Evolutionary conservation across 2,797 vertebrate species (phyloP).

Genomic region (Enoplosus armatus): DNA sequence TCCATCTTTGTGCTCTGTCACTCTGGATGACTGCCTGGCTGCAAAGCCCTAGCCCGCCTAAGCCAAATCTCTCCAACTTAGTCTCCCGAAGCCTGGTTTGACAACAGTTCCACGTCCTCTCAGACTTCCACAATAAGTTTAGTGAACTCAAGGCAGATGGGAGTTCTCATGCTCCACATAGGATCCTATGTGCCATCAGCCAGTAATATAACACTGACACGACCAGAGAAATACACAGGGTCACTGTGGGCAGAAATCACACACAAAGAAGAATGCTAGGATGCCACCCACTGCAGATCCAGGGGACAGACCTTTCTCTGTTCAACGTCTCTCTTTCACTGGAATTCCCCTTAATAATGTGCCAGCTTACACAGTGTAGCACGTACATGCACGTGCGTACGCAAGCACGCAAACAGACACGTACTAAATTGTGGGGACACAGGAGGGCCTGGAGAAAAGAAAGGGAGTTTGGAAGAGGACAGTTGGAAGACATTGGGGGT

Average conservation of each 20-base stretch:
- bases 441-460: slow-evolving; percentile 25
- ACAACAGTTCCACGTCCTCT: slow-evolving; percentile 65
- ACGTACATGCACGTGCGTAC: slow-evolving; percentile 52
- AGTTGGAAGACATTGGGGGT: slow-evolving; percentile 62
- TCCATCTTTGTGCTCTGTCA: slow-evolving; percentile 71
- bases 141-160: slow-evolving; percentile 64
- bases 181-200: slow-evolving; percentile 57
- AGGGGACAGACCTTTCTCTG: slow-evolving; percentile 82
- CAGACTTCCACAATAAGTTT: slow-evolving; percentile 63
- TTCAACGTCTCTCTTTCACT: slow-evolving; percentile 76
- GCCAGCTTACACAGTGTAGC: slow-evolving; percentile 77
- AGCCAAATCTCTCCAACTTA: slow-evolving; percentile 67
- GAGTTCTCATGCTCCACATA: slow-evolving; percentile 63
- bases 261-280: slow-evolving; percentile 82
- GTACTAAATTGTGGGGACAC: slow-evolving; percentile 34
- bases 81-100: slow-evolving; percentile 52
- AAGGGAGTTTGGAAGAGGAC: slow-evolving; percentile 54
- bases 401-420: slow-evolving; percentile 42
- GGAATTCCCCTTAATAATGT: slow-evolving; percentile 83
- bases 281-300: slow-evolving; percentile 84
- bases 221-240: slow-evolving; percentile 65
- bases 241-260: slow-evolving; percentile 77
- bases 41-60: slow-evolving; percentile 56
- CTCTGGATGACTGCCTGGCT: slow-evolving; percentile 74
- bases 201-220: slow-evolving; percentile 63